Percentiles rank a stretch among this genome's conserved stretches.
Conservation (phyloP, 2,888 invertebrate genomes). For the Agriopis aurantiaria region DNA sequence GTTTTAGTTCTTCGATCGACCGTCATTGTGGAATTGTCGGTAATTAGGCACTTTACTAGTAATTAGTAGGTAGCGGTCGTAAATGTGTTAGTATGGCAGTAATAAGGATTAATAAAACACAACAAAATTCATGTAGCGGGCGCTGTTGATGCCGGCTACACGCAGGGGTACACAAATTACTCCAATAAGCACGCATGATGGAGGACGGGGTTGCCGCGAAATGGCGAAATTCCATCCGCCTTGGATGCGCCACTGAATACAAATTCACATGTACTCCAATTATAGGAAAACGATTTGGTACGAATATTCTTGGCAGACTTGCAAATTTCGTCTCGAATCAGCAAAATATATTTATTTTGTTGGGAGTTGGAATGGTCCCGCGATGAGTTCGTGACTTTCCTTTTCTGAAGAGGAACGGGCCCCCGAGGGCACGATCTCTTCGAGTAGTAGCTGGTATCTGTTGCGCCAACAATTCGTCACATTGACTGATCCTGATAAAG, state of each 20-base stretch:
- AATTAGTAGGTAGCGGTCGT: slow-evolving; percentile 30
- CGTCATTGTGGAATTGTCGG: slow-evolving; percentile 10
- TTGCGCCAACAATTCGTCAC: slow-evolving; percentile 46
- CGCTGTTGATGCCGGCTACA: slow-evolving; percentile 50
- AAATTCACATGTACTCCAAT: slow-evolving; percentile 87
- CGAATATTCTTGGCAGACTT: slow-evolving; percentile 87
- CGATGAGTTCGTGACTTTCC: slow-evolving; percentile 75
- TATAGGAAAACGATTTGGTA: slow-evolving; percentile 87
- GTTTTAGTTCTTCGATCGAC: slow-evolving; percentile 8
- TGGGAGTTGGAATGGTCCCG: slow-evolving; percentile 72
- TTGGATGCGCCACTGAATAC: slow-evolving; percentile 85
- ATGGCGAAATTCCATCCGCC: slow-evolving; percentile 82
- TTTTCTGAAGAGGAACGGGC: slow-evolving; percentile 65
- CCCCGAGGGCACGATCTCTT: slow-evolving; percentile 49
- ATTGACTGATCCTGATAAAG: slow-evolving; percentile 46
- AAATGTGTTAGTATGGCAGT: slow-evolving; percentile 36
- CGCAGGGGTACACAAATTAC: slow-evolving; percentile 77
- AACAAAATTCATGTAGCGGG: slow-evolving; percentile 59
- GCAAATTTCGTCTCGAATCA: slow-evolving; percentile 84
- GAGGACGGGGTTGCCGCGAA: slow-evolving; percentile 78
- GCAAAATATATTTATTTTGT: slow-evolving; percentile 86
- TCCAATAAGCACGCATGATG: slow-evolving; percentile 85
- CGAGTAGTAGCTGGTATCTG: slow-evolving; percentile 48
- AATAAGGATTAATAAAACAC: slow-evolving; percentile 46
- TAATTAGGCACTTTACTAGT: slow-evolving; percentile 21